A percentile compares a stretch with the other conserved stretches of the same genome.
Evolutionary conservation across 2,113 vertebrate genomes (phyloP).

Genomic region (Rhombomys opimus): DNA sequence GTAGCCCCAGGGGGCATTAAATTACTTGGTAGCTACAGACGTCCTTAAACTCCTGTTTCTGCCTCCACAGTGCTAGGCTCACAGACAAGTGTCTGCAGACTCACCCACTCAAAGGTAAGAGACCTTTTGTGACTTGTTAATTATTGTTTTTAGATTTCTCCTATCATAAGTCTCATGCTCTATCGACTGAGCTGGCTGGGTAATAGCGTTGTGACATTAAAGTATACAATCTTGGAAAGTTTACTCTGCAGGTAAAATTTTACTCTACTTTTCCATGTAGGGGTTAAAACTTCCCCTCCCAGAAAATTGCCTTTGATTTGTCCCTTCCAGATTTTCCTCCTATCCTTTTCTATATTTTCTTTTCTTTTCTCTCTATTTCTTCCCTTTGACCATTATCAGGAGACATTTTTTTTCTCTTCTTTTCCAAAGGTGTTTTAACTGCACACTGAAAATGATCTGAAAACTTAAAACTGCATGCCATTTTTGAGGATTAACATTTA

Average conservation of each 20-base stretch:
- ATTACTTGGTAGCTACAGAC: not conserved
- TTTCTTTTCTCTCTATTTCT: constrained; percentile 38
- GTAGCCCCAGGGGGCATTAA: no score
- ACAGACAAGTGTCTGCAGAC: not conserved
- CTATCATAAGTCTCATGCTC: not conserved
- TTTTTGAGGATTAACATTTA: constrained; percentile 48
- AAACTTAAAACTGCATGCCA: not conserved
- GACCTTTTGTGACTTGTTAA: constrained; percentile 13
- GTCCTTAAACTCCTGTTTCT: not conserved
- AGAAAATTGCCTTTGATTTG: constrained; percentile 29
- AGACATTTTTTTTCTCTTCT: not conserved
- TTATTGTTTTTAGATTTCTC: not conserved
- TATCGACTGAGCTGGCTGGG: not conserved
- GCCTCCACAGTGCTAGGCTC: not conserved
- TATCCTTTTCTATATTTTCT: constrained; percentile 36
- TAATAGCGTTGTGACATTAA: not conserved
- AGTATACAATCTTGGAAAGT: not conserved
- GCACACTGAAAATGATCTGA: not conserved
- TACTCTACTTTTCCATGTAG: constrained; percentile 29
- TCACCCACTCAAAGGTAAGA: not conserved
- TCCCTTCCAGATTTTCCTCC: not conserved
- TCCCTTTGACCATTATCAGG: not conserved
- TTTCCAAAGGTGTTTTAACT: constrained; percentile 31
- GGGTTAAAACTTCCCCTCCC: constrained; percentile 27
- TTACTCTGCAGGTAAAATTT: not conserved